Evolutionary conservation across 2,888 invertebrate genomes (phyloP), one percentile per base, ranked within the genome.

Genomic region (Hirtodrosophila cameraria): DNA sequence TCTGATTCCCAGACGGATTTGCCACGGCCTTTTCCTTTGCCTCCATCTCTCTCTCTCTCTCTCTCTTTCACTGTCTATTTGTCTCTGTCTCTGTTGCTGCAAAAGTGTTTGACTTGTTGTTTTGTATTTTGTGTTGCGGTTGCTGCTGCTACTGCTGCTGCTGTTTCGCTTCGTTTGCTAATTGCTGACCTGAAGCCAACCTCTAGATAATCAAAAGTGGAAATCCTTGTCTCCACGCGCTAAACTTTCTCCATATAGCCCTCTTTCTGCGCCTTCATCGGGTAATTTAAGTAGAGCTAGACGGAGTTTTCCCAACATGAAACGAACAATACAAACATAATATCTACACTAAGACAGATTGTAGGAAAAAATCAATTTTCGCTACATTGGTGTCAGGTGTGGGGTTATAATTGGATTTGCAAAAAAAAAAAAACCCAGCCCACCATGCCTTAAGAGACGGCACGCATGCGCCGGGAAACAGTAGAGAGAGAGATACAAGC

Each of bases 1-100:
- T 81, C 81, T 87, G 79, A 62, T 66, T 65, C 68, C 68, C 75
- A 85, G 87, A 86, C 85, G 77, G 57, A 79, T 71, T 61, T 65
- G 54, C 79, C 50, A 36, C 11, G n/a, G 16, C 36, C 27, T 31
- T 38, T 13, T 20, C 27, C 30, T 16, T 41, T 27, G 6, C 13
- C 16, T 18, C 27, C 9, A n/a, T 11, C 16, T 16, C 38, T 8
- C 2, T 12, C 28, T 16, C 43, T 8, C 8, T 11, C 28, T 27
- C 42, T 28, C 28, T 8, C 11, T 28, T 11, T 11, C 36, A 9
- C 36, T 38, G 12, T 23, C 30, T 20, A 23, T 11, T 30, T 38
- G 12, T 23, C 30, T 20, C 28, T 35, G 12, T 39, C 31, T 30
- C 12, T 38, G 28, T 9, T 5, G 33, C 59, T 18, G 49, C 36